Evolutionary conservation across 2,797 vertebrate species (phyloP), one percentile per base, ranked within the genome.

Genomic region (Parauchenoglanis punctatus): DNA sequence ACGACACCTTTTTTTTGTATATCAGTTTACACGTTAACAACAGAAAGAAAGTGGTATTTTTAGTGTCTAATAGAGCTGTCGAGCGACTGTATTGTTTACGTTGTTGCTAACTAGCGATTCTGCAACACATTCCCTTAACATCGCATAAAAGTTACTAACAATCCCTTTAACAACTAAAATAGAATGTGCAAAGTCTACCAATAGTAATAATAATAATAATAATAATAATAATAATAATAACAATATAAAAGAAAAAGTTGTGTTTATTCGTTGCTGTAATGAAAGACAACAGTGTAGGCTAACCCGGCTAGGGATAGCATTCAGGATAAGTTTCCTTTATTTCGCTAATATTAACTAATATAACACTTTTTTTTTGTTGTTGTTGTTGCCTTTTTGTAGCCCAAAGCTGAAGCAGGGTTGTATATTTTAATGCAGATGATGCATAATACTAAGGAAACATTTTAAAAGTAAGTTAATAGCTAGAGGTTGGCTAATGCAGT

Each of bases 71-170:
- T 15, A 11, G 11, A 63, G 4, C 1, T 52, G 11, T 49, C 81
- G 44, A 18, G 44, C n/a, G 84, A 40, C n/a, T 31, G 75, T 35
- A 61, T 80, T 87, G 87, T 85, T 85, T 87, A 87, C 82, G 13
- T 61, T 80, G 65, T 52, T 77, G 49, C 70, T 85, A 86, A 72
- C 80, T 56, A 44, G 72, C 78, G 65, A 46, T 20, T 35, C 18
- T 25, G 7, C 58, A 81, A 5, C 18, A 40, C 35, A 58, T 40
- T 44, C 40, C 18, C 11, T 65, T 70, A 46, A 49, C 65, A 61
- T 18, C 80, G 23, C 61, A 1, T 81, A 65, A 83, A 83, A 83
- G 44, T 82, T 52, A 23, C 4, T 13, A n/a, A 81, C 8, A 80
- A 7, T 0, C 7, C 28, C 49, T 31, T 77, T 54, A 25, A 12